Evolutionary conservation across 2,888 invertebrate species (phyloP).

Genomic region (Pycnomerus fuliginosus): DNA sequence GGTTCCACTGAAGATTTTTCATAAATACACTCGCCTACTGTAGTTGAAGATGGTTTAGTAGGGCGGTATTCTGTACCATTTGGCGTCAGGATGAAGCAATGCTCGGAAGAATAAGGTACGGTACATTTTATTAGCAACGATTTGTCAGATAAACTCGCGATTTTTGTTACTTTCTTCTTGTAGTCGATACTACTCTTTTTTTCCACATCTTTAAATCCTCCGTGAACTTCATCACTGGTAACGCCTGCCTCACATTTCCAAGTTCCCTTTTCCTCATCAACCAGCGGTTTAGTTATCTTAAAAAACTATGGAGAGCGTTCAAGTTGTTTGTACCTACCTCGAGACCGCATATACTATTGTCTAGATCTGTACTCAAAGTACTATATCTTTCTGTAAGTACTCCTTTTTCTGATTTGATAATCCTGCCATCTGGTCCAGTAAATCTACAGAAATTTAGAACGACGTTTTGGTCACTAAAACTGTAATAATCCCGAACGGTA

Average conservation of each 20-base stretch:
- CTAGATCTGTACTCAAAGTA: slow-evolving; percentile 20
- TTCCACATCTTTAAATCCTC: slow-evolving; percentile 3
- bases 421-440: slow-evolving; percentile 18
- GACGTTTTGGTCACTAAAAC: no score
- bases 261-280: slow-evolving; percentile 20
- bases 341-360: slow-evolving; percentile 20
- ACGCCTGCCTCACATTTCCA: slow-evolving; percentile 21
- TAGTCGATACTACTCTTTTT: slow-evolving; percentile 1
- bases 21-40: not conserved
- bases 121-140: not conserved
- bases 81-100: slow-evolving; percentile 23
- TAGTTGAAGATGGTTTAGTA: slow-evolving; percentile 2
- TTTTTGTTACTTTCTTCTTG: not conserved
- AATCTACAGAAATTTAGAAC: slow-evolving; percentile 20
- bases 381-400: slow-evolving; percentile 19
- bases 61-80: slow-evolving; percentile 23
- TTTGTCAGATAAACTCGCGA: not conserved
- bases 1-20: not conserved
- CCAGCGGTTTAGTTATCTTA: slow-evolving; percentile 25
- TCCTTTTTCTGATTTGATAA: slow-evolving; percentile 7
- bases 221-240: not conserved
- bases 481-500: slow-evolving; percentile 7
- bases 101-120: slow-evolving; percentile 25
- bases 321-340: slow-evolving; percentile 14
- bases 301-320: slow-evolving; percentile 1